Evolutionary conservation across 2,888 invertebrate genomes (phyloP).

Genomic region (Stegana nigrithorax): DNA sequence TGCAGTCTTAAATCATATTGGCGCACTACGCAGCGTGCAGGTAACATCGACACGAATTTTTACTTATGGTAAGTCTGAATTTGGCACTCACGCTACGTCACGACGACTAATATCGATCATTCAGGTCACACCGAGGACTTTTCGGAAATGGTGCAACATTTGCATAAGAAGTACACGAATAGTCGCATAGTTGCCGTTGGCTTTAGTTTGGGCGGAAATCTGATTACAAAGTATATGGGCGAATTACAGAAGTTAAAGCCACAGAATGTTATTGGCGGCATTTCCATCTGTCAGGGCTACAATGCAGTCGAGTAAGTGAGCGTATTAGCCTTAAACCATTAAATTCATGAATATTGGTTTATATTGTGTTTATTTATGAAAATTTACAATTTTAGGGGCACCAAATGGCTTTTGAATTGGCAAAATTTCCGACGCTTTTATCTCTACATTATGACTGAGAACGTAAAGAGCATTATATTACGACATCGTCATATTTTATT

Average conservation of each 20-base stretch:
- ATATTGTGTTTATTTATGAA: too few species aligned
- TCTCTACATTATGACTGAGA: constrained; percentile 92
- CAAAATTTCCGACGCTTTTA: constrained; percentile 90
- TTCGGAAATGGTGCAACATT: constrained; percentile 82
- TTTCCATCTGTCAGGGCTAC: constrained; percentile 95
- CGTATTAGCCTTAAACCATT: too few species aligned
- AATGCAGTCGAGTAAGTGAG: constrained; percentile 87
- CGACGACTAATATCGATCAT: too few species aligned
- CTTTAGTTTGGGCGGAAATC: constrained; percentile 93
- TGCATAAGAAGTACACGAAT: constrained; percentile 79
- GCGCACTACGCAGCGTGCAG: constrained; percentile 84
- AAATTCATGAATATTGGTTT: too few species aligned
- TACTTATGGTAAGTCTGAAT: constrained; percentile 88
- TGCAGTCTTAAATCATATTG: constrained; percentile 93
- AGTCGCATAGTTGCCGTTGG: constrained; percentile 87
- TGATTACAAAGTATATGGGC: constrained; percentile 92
- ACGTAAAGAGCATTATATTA: constrained; percentile 88
- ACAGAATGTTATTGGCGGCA: constrained; percentile 83
- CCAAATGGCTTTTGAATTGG: constrained; percentile 86
- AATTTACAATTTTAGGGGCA: constrained; percentile 73
- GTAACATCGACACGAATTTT: constrained; percentile 91
- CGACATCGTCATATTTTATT: constrained; percentile 83
- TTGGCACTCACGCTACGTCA: too few species aligned
- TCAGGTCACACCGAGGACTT: constrained; percentile 91
- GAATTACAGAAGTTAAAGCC: constrained; percentile 76